Evolutionary conservation across 2,888 invertebrate genomes (phyloP).

Genomic region (Ochropacha duplaris): DNA sequence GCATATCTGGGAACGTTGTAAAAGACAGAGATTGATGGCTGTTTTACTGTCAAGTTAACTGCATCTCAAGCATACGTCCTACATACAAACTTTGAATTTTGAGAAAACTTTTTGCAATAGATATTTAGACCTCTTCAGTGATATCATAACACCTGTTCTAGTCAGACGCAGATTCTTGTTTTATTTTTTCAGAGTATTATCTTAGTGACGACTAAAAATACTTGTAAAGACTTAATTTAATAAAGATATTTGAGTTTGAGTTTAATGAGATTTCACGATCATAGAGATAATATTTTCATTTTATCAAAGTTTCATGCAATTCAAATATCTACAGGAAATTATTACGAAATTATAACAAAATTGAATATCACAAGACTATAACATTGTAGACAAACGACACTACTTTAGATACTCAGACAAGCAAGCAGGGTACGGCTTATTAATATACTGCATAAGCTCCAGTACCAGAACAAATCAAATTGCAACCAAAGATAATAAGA

Average conservation of each 20-base stretch:
- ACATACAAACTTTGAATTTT: not conserved
- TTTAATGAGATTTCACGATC: too few relatives aligned
- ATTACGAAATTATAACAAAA: not conserved
- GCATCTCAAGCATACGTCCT: not conserved
- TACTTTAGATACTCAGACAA: not conserved
- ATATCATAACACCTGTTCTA: not conserved
- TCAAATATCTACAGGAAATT: not conserved
- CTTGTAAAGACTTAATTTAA: too few relatives aligned
- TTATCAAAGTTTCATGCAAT: not conserved
- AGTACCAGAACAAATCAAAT: not conserved
- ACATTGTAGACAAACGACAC: not conserved
- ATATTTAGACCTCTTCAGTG: not conserved
- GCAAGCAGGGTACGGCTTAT: not conserved
- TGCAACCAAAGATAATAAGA: not conserved
- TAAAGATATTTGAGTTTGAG: too few relatives aligned
- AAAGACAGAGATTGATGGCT: slow-evolving; percentile 11
- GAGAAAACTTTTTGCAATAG: not conserved
- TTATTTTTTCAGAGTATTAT: not conserved
- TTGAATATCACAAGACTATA: not conserved
- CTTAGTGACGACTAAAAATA: too few relatives aligned
- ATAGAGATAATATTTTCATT: too few relatives aligned
- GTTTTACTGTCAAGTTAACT: slow-evolving; percentile 2
- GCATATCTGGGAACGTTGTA: slow-evolving; percentile 8
- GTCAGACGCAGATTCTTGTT: not conserved
- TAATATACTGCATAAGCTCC: not conserved